Percentiles rank a stretch among this genome's conserved stretches.
Conservation (phyloP, 2,797 vertebrate genomes). For the Tolypeutes matacus region DNA sequence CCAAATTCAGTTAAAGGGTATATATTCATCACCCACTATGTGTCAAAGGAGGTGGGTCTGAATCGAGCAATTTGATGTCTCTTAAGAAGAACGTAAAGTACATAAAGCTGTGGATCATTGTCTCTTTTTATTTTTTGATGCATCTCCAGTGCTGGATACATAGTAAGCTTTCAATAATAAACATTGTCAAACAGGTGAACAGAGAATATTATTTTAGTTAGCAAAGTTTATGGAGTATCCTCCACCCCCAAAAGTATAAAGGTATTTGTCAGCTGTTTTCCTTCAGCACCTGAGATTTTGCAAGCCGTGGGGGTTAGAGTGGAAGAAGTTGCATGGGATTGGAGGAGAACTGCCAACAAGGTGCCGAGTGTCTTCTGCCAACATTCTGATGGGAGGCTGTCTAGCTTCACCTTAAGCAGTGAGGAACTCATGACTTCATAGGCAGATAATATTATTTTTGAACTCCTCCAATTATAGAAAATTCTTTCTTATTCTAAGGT, state of each 20-base stretch:
- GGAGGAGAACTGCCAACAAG: background rate
- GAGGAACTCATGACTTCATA: background rate
- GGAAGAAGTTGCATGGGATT: background rate
- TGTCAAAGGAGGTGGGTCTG: background rate
- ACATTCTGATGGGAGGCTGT: background rate
- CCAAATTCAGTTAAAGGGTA: background rate
- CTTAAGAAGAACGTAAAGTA: background rate
- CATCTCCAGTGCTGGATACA: background rate
- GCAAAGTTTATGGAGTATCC: background rate
- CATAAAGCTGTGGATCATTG: background rate
- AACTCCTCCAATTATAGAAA: background rate
- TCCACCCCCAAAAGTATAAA: background rate
- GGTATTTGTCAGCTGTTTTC: background rate
- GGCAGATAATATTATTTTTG: background rate
- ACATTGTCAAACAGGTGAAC: background rate
- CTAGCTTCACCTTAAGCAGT: background rate
- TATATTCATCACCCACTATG: background rate
- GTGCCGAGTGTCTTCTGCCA: background rate
- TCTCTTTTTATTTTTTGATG: background rate
- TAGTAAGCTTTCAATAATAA: background rate
- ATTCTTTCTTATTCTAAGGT: background rate
- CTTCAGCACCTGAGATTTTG: background rate
- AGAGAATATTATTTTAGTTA: background rate
- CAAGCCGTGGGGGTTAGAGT: background rate
- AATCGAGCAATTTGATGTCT: background rate